A percentile compares a stretch with the other conserved stretches of the same genome.
phyloP scores from a whole-genome alignment of 2,888 invertebrate species.

The Epsilonema sp. region DNA sequence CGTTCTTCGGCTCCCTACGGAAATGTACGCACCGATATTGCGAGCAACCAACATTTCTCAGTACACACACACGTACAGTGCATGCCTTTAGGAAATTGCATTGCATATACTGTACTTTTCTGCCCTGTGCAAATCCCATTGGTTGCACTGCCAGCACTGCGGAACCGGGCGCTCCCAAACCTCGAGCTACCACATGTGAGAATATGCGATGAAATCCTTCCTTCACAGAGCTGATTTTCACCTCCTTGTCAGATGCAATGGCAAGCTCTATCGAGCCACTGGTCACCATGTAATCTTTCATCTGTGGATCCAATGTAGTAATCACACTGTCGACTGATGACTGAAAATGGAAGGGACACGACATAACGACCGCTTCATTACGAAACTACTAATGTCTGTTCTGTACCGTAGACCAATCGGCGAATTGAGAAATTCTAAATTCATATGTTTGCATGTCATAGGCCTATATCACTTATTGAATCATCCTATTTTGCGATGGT shows the following conservation, averaged over 20 bases:
- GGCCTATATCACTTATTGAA: no score
- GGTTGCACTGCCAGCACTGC: conserved; percentile 51
- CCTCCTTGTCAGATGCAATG: conserved; percentile 55
- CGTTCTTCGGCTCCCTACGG: conserved; percentile 49
- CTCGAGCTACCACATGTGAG: conserved; percentile 20
- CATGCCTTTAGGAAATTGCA: no score
- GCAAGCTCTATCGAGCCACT: conserved; percentile 55
- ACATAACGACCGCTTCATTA: no score
- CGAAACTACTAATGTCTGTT: no score
- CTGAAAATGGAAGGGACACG: conserved; percentile 25
- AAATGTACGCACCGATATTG: no score
- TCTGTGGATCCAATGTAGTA: conserved; percentile 67
- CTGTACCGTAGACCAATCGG: no score
- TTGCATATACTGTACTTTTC: conserved; percentile 36
- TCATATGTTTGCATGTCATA: no score
- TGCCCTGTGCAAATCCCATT: conserved; percentile 53
- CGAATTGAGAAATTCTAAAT: no score
- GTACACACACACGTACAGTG: no score
- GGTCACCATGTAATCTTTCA: conserved; percentile 62
- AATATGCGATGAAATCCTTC: conserved; percentile 32
- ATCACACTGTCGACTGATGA: conserved; percentile 64
- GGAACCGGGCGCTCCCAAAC: conserved; percentile 32
- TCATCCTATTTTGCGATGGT: no score
- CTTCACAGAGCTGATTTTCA: conserved; percentile 51
- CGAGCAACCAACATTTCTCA: no score